These are phyloP conservation scores for Crocuta crocuta DNA, from an alignment of 2,113 vertebrate genomes.

Conservation along the genomic window DNA sequence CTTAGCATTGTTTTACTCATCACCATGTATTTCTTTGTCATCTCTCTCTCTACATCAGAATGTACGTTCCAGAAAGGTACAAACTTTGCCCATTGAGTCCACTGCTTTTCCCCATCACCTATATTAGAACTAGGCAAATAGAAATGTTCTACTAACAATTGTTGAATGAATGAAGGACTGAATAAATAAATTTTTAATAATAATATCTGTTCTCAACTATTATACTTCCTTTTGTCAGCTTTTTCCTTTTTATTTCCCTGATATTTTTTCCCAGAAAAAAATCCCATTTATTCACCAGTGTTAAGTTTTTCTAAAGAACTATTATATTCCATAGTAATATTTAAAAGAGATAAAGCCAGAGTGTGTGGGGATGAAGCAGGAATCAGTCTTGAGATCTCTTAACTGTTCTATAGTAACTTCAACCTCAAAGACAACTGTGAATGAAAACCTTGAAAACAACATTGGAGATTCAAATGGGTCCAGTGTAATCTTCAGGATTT, in stretches of 20 bases:
- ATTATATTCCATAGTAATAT: neutral
- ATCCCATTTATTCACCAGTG: neutral
- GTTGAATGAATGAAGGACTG: neutral
- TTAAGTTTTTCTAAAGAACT: neutral
- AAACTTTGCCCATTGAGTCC: neutral
- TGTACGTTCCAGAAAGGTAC: neutral
- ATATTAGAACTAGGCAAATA: neutral
- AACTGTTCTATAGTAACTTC: neutral
- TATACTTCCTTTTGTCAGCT: neutral
- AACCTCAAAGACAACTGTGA: neutral
- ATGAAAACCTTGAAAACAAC: neutral
- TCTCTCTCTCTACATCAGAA: neutral
- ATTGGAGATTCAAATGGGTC: neutral
- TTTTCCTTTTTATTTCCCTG: neutral
- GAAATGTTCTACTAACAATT: neutral
- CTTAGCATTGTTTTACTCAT: neutral
- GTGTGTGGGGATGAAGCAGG: neutral
- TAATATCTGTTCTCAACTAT: neutral
- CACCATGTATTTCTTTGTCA: neutral
- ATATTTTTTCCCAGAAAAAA: neutral
- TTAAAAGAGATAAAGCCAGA: neutral
- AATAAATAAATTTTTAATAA: conserved; percentile 8
- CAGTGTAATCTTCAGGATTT: neutral
- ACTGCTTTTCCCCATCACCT: neutral
- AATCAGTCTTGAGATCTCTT: neutral